Evolutionary conservation across 2,113 vertebrate species (phyloP), one percentile per base, ranked within the genome.

Genomic region (Micromys minutus): DNA sequence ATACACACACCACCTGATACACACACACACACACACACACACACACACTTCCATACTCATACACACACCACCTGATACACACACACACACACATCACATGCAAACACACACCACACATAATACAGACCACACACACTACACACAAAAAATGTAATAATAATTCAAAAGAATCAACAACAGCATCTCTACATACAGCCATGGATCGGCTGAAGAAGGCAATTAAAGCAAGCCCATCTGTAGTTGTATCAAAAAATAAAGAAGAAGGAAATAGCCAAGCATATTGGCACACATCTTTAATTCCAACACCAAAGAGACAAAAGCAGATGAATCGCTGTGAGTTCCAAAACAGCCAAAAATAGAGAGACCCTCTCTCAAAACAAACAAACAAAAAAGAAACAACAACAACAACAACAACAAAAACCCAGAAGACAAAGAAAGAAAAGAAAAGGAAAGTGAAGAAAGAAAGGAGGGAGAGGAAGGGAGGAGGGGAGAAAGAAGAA

Each of bases 401-500:
- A n/a, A n/a, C n/a, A 39, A 72, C 34, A 72, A n/a, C n/a, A 72
- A 72, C 19, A 39, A 39, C n/a, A n/a, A n/a, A 69, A 34, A 31
- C 11, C 1, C 63, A 65, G 67, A 36, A 69, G 67, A 69, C 67
- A 69, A n/a, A 69, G 34, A 36, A 69, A n/a, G 15, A 69, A n/a
- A 5, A 69, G 29, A 26, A 26, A 63, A 9, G 7, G 3, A 15
- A 17, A 16, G 5, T 2, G 5, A 16, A n/a, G 19, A 34, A 7
- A 15, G 7, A 1, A 5, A 39, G 21, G 1, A 8, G 31, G 7
- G 39, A 42, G 10, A 9, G 17, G 15, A 9, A n/a, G 26, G 10
- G 29, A 26, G 11, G 17, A 5, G 39, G 4, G 16, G 12, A 13
- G 6, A 22, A 3, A 31, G 45, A 15, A 50, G 45, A 31, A 26